Base-by-base conservation (phyloP, 1,140 invertebrate genomes). In the Drosophila orena region DNA sequence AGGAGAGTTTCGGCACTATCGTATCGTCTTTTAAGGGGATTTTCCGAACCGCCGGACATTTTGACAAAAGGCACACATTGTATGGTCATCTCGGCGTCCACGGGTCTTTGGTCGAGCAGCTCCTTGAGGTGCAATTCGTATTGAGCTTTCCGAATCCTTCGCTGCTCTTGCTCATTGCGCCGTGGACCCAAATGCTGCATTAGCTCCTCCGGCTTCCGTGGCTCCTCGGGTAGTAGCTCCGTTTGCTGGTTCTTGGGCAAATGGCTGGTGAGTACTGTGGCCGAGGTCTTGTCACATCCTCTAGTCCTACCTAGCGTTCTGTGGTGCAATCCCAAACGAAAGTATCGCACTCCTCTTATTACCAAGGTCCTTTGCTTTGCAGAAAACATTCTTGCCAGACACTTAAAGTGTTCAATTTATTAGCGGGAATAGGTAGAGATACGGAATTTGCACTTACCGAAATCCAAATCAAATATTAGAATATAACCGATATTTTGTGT, bases 121-220 rank as follows among this genome's bases (percentile, higher is more conserved):
- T 47, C 15, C 8, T 69, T 43, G 0, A 79, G 24, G n/a, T 61
- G 44, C 2, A 7, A 7, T 6, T 38, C 56, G 12, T 58, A 74
- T 24, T 79, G 37, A 7, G 34, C 11, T 7, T 46, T 64, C 0
- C 77, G 55, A 4, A 46, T 4, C 20, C 44, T 43, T 0, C 77
- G 77, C 17, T 79, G 76, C 17, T 79, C 76, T 4, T 69, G 15
- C 5, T 79, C 76, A n/a, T 68, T 64, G 0, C 77, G 60, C 11
- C 22, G 47, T 0, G 69, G 72, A 0, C 24, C 42, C 1, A 34
- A 12, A 3, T n/a, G 14, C 37, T 5, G 5, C 10, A 53, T 2
- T 0, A 22, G n/a, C 12, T 14, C 30, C 4, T 22, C 11, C 1
- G 57, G 47, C 2, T 10, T 4, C 0, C 57, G 30, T 4, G 24